Percentiles rank a stretch among this genome's conserved stretches.
Conservation (phyloP, 2,888 invertebrate genomes). For the Agriopis marginaria region DNA sequence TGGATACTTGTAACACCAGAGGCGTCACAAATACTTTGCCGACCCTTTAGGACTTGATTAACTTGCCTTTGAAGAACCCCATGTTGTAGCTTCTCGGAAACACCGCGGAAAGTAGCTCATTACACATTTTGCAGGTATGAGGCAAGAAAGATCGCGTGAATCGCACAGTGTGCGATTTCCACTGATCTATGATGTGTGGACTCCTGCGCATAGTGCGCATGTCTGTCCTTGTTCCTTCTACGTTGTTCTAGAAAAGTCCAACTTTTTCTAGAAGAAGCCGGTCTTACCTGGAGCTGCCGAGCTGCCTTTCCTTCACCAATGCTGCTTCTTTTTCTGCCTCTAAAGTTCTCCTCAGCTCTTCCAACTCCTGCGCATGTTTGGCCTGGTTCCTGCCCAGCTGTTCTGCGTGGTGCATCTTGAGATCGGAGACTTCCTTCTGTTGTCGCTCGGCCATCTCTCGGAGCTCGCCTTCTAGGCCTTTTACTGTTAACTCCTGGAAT, state of each 20-base stretch:
- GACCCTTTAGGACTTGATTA: too few relatives aligned
- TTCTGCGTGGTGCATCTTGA: constrained; percentile 79
- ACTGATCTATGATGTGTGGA: too few relatives aligned
- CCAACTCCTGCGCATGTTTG: constrained; percentile 74
- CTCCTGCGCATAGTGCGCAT: constrained; percentile 72
- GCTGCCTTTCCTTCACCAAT: constrained; percentile 75
- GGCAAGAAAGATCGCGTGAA: too few relatives aligned
- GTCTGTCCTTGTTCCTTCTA: constrained; percentile 67
- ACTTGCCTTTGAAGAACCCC: too few relatives aligned
- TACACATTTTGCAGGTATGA: too few relatives aligned
- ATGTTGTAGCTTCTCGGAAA: too few relatives aligned
- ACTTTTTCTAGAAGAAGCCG: neutral
- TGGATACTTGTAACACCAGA: too few relatives aligned
- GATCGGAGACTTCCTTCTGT: constrained; percentile 87
- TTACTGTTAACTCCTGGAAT: constrained; percentile 92
- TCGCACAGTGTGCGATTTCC: too few relatives aligned
- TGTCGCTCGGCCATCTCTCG: constrained; percentile 92
- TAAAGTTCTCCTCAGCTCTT: constrained; percentile 85
- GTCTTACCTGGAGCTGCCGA: constrained; percentile 66
- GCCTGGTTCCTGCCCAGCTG: constrained; percentile 72
- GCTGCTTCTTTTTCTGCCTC: constrained; percentile 77
- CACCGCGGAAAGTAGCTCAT: too few relatives aligned
- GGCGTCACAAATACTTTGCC: too few relatives aligned
- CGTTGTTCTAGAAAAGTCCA: neutral
- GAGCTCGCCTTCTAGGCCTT: constrained; percentile 94